phyloP scores from a whole-genome alignment of 2,113 vertebrate species.

The Coreoperca whiteheadi region DNA sequence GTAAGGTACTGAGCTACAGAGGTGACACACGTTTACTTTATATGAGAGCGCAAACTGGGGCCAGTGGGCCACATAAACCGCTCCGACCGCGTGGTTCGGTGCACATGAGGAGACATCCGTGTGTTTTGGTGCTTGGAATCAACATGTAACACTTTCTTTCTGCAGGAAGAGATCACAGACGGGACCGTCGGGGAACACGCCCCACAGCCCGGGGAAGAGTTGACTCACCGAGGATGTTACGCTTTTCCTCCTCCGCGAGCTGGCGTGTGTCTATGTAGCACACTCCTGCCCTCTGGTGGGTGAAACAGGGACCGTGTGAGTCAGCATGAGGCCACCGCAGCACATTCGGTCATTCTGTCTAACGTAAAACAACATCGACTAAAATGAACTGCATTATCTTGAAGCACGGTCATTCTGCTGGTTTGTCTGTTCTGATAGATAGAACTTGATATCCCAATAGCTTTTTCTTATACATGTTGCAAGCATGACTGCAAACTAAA shows the following conservation, averaged over 20 bases:
- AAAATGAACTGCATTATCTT: neutral
- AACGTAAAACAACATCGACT: neutral
- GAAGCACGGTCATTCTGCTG: too few species aligned
- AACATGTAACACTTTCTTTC: neutral
- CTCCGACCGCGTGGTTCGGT: too few species aligned
- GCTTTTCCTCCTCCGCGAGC: neutral
- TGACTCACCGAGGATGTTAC: conserved; percentile 64
- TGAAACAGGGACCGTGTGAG: neutral
- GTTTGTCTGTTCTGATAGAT: too few species aligned
- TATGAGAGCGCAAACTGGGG: neutral
- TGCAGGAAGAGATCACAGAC: neutral
- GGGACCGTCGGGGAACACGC: conserved; percentile 34
- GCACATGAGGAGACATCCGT: rapidly evolving
- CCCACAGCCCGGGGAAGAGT: conserved; percentile 47
- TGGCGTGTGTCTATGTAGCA: rapidly evolving
- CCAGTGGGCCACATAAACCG: neutral
- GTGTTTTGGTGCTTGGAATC: neutral
- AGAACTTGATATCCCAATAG: too few species aligned
- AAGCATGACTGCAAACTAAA: too few species aligned
- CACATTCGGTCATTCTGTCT: too few species aligned
- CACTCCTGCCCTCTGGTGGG: conserved; percentile 44
- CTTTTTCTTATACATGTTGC: too few species aligned
- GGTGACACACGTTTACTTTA: too few species aligned
- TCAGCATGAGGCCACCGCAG: neutral
- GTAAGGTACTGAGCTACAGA: neutral